Evolutionary conservation across 1,140 invertebrate species (phyloP), one percentile per base, ranked within the genome.

Genomic region (Eumaeus atala): DNA sequence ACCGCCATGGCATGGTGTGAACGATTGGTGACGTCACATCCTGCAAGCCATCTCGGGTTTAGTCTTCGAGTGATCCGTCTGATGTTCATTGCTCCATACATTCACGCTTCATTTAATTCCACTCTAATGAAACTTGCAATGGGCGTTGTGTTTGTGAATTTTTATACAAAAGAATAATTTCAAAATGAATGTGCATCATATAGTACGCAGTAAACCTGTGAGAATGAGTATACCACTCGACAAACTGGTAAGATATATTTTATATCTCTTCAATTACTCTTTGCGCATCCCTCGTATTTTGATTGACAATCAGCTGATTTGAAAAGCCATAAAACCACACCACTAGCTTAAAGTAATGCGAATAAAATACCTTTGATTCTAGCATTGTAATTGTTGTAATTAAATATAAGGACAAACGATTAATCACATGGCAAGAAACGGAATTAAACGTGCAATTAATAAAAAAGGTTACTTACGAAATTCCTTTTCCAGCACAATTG

Each of bases 141-240:
- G 18, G 16, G 1, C 17, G 35, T 38, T 50, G 14, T 38, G 38
- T 58, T 53, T 40, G 16, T 18, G 42, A 14, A 17, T n/a, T n/a
- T n/a, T n/a, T n/a, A n/a, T n/a, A 28, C 6, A 28, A 28, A 28
- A 28, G 2, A 28, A 28, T 28, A 28, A 28, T 28, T 28, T 28
- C 21, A 73, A 74, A 69, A 83, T 83, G 77, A 84, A 84, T 54
- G 73, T 84, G 28, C 74, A 77, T 53, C 77, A 81, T 12, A 74
- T 70, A 0, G 72, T 84, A 16, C 62, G 76, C 37, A 73, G 59
- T 18, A 72, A 71, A 44, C 59, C 69, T 8, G 59, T 72, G 38
- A 68, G 64, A 56, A 70, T 69, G 37, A 75, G 67, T 64, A 59
- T 72, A n/a, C 68, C 63, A 0, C 58, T 73, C 44, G 71, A 70